A percentile compares a stretch with the other conserved stretches of the same genome.
Evolutionary conservation across 2,113 vertebrate genomes (phyloP).

Genomic region (Erinaceus europaeus): DNA sequence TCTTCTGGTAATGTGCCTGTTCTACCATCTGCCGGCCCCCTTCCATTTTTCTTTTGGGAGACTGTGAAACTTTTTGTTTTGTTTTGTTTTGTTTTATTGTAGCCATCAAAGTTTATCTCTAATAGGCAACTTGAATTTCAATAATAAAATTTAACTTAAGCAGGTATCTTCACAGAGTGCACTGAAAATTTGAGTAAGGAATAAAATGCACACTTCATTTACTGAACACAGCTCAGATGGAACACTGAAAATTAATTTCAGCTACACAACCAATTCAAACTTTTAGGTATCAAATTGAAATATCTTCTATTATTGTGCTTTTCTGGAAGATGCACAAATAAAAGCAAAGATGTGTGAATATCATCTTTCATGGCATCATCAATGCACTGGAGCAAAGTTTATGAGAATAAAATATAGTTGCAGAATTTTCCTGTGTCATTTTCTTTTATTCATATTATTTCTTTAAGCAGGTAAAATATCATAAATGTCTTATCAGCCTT

Average conservation of each 20-base stretch:
- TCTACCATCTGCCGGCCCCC: too few relatives aligned
- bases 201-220: conserved; percentile 18
- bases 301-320: conserved; percentile 23
- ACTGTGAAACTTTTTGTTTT: too few relatives aligned
- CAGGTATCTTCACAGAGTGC: neutral
- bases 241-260: conserved; percentile 44
- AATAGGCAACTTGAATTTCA: conserved; percentile 5
- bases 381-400: neutral
- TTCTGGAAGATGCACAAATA: conserved; percentile 29
- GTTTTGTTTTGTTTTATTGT: too few relatives aligned
- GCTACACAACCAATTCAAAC: conserved; percentile 20
- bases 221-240: conserved; percentile 9
- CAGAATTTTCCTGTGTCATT: neutral
- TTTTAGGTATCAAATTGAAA: neutral
- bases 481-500: neutral
- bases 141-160: conserved; percentile 28
- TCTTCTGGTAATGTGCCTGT: too few relatives aligned
- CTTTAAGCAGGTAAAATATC: neutral
- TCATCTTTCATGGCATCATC: conserved; percentile 1
- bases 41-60: too few relatives aligned
- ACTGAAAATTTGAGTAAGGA: neutral
- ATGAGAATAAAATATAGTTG: neutral
- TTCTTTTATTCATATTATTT: neutral
- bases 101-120: neutral
- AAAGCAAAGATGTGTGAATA: conserved; percentile 36